Conservation (phyloP, 2,888 invertebrate genomes). For the Drosophila neutralis region DNA sequence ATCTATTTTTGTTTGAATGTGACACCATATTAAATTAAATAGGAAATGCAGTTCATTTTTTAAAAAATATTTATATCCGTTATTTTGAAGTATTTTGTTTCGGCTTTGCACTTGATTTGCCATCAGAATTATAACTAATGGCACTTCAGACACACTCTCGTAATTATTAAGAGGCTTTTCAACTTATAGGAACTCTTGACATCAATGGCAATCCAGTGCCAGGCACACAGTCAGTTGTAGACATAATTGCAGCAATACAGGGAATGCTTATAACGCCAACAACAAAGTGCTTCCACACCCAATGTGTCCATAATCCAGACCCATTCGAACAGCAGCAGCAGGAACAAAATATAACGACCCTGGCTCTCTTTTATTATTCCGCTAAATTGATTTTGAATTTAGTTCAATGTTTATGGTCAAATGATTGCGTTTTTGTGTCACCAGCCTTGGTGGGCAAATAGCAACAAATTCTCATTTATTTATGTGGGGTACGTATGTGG, state of each 20-base stretch:
- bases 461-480: constrained; percentile 24
- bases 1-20: constrained; percentile 49
- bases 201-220: constrained; percentile 17
- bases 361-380: constrained; percentile 77
- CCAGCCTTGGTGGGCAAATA: constrained; percentile 44
- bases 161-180: not conserved
- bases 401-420: constrained; percentile 83
- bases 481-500: constrained; percentile 6
- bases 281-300: constrained; percentile 17
- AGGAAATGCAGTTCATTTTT: not conserved
- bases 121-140: not conserved
- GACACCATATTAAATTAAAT: constrained; percentile 11
- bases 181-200: constrained; percentile 9
- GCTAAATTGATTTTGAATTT: constrained; percentile 82
- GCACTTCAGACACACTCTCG: not conserved
- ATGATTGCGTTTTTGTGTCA: constrained; percentile 80
- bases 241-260: constrained; percentile 54
- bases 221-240: constrained; percentile 51
- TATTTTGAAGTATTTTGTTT: not conserved
- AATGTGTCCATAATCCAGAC: not conserved
- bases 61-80: not conserved
- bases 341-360: constrained; percentile 39
- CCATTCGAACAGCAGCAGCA: constrained; percentile 1
- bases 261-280: constrained; percentile 20
- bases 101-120: not conserved